Evolutionary conservation across 2,113 vertebrate species (phyloP), one percentile per base, ranked within the genome.

Genomic region (Corapipo altera): DNA sequence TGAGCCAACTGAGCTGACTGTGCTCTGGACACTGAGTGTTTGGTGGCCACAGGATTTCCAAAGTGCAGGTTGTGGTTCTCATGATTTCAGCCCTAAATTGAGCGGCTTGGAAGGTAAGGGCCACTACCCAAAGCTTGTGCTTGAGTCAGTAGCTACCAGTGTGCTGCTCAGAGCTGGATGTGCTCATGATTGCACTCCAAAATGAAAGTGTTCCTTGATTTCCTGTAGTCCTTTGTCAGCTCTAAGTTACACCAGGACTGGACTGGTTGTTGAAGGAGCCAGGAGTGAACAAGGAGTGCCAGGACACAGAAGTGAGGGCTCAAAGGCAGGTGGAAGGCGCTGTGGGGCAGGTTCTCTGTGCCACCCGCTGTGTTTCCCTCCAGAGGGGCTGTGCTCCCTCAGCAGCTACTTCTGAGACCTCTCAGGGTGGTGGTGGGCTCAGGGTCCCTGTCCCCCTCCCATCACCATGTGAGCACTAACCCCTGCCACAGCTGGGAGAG

Each of bases 221-320:
- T 39, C 32, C 9, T 0, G 0, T 24, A 5, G 11, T 58, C 20
- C 2, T 27, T 20, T 59, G 30, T 37, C 48, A 52, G 33, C 65
- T 77, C 51, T 37, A 16, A 33, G 41, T 12, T 30, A 24, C 33
- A 66, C 48, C n/a, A n/a, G 37, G 35, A 8, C 35, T 28, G 54
- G n/a, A n/a, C 27, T 1, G 19, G 59, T 49, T 52, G 48, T 52
- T 80, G 70, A 22, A 69, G 37, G 7, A 67, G 37, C 21, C 46
- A 70, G 51, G 44, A 62, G 65, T 12, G 52, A 28, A 22, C 0
- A 6, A 62, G 59, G 28, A 10, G 27, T 21, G 7, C 37, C 37
- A 6, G 61, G 52, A 21, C 0, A 2, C 9, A 46, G 64, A 15
- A 16, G 8, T 8, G 52, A 33, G n/a, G 27, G 35, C 39, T 54